Base-by-base conservation (phyloP, 2,888 invertebrate species). In the Chalcis sispes region DNA sequence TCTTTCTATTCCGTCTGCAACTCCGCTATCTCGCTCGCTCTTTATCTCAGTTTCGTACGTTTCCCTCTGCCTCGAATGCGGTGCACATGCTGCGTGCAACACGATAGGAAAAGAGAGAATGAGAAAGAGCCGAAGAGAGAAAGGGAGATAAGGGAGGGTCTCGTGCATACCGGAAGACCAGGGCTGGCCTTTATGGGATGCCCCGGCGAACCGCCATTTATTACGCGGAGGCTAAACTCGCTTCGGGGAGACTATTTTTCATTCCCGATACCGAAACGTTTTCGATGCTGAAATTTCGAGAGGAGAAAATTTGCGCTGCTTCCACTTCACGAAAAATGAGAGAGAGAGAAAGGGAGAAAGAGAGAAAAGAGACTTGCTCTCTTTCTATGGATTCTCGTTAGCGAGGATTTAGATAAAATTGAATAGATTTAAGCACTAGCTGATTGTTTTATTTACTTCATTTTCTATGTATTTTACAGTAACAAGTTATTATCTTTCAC, bases 161-260 rank as follows among this genome's bases (percentile, higher is more conserved):
- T 46, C 46, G 54, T 13, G 48, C 56, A 40, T 36, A 40, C 62
- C 42, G 58, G 42, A 62, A 71, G 59, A 52, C 36, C 64, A 56
- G 42, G 29, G 66, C 74, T 40, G 52, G 46, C 70, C 58, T 70
- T 75, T 70, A 52, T 61, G 61, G 67, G 74, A 69, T 52, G 58
- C 50, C 42, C 42, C 54, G 15, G 64, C 48, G 64, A 50, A 75
- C 75, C 70, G 58, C 70, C 75, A 75, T 75, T 75, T 75, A 71
- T 75, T 75, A 75, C 75, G 23, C 48, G 32, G 50, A n/a, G 70
- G 40, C 50, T 65, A 58, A 70, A 70, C 75, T 70, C 70, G 25
- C 75, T 58, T n/a, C 62, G 42, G 23, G 15, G 25, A 32, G 65
- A 70, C 75, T 75, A 70, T 75, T 75, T 75, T 75, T 75, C 75